Percentiles rank a stretch among this genome's conserved stretches.
These are phyloP conservation scores for Lanius ludovicianus DNA, from an alignment of 2,113 vertebrate genomes.

Conservation along the genomic window DNA sequence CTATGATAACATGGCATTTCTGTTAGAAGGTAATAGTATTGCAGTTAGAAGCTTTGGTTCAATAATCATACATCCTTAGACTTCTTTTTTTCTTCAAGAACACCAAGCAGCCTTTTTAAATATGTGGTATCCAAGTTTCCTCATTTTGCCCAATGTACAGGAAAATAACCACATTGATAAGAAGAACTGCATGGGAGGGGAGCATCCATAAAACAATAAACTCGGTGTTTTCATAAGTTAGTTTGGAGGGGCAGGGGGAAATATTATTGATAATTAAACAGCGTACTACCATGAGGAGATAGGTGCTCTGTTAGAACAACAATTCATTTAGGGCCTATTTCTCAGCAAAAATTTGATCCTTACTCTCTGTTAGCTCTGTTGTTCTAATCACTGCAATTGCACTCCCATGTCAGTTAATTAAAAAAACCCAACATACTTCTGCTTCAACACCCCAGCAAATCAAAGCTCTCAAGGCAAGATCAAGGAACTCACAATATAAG, in stretches of 20 bases:
- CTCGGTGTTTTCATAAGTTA: background rate
- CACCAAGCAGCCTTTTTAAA: slow-evolving; percentile 38
- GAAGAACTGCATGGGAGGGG: background rate
- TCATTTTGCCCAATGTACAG: slow-evolving; percentile 45
- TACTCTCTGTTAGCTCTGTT: background rate
- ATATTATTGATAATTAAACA: background rate
- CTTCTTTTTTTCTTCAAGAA: slow-evolving; percentile 25
- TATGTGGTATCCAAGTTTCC: background rate
- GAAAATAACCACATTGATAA: background rate
- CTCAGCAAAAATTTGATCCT: background rate
- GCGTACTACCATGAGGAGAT: background rate
- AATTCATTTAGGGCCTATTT: background rate
- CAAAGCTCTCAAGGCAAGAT: background rate
- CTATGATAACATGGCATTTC: slow-evolving; percentile 62
- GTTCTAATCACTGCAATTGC: background rate
- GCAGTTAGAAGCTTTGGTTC: slow-evolving; percentile 24
- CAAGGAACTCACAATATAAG: background rate
- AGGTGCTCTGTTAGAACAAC: background rate
- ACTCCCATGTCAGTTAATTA: background rate
- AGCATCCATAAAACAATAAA: background rate
- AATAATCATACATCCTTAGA: slow-evolving; percentile 1
- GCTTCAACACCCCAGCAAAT: background rate
- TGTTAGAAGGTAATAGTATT: slow-evolving; percentile 55
- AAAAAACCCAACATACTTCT: background rate
- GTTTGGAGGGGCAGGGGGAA: background rate